Evolutionary conservation across 2,113 vertebrate species (phyloP).

Genomic region (Salminus brasiliensis): DNA sequence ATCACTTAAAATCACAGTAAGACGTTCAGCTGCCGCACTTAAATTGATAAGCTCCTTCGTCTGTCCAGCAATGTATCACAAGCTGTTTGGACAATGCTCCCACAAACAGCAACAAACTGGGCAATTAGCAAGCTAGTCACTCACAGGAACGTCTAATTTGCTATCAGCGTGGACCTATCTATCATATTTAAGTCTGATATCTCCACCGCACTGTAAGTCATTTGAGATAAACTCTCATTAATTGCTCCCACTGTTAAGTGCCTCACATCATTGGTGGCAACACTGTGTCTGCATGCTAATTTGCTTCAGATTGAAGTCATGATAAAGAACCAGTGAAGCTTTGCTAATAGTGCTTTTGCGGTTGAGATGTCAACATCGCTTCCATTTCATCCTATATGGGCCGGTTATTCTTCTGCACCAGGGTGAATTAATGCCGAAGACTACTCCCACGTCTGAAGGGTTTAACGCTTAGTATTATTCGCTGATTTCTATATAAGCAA

Average conservation of each 20-base stretch:
- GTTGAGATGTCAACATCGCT: neutral
- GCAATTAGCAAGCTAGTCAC: conserved; percentile 48
- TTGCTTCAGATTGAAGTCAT: conserved; percentile 12
- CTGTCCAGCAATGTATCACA: conserved; percentile 35
- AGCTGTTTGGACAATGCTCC: neutral
- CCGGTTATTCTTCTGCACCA: neutral
- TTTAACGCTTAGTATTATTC: neutral
- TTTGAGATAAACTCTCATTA: conserved; percentile 49
- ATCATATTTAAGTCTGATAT: conserved; percentile 51
- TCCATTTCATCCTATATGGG: conserved; percentile 5
- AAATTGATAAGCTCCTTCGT: conserved; percentile 21
- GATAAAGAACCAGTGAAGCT: conserved; percentile 11
- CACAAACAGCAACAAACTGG: conserved; percentile 22
- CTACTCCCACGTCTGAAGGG: too few species aligned
- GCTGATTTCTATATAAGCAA: neutral
- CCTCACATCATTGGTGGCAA: conserved; percentile 41
- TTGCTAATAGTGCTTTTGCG: conserved; percentile 10
- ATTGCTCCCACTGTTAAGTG: conserved; percentile 50
- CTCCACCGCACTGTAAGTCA: conserved; percentile 34
- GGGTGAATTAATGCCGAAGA: neutral
- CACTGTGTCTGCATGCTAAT: conserved; percentile 50
- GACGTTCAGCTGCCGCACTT: conserved; percentile 29
- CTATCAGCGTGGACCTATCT: conserved; percentile 44
- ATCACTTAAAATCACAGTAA: conserved; percentile 17
- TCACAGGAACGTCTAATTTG: conserved; percentile 48